Base-by-base conservation (phyloP, 2,797 vertebrate genomes). In the Perodicticus potto region DNA sequence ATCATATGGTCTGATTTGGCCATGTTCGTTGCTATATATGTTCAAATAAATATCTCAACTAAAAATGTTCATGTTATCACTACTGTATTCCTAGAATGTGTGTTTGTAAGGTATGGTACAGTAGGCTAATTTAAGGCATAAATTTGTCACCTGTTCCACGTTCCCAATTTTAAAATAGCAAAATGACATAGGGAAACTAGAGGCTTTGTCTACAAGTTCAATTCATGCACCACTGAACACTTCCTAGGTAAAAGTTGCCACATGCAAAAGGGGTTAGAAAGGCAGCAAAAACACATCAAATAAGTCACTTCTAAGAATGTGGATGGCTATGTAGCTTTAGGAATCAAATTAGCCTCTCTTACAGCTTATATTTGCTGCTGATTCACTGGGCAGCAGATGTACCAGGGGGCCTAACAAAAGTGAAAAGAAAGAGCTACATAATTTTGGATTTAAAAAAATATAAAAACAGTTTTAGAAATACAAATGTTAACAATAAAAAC, bases 41-140 rank as follows among this genome's bases (percentile, higher is more conserved):
- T 94, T 88, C 37, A 85, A 86, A 84, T 89, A 90, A 86, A 84
- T 73, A 27, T 73, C 20, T 89, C 59, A 67, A 45, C 29, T 94
- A 63, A 85, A 74, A 57, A 29, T 53, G 59, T 93, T 40, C n/a
- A 34, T 57, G 69, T 69, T 37, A 70, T 43, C 74, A 29, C 65
- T 85, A n/a, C 87, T 85, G 49, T 80, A 37, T 25, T 80, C 53
- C 20, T 45, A 70, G 32, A 27, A 59, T 78, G 11, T 91, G 40
- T 70, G 63, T 89, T 94, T 86, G 29, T 69, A 45, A 67, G 7
- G 0, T 65, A 3, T 67, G 4, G 9, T 76, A 72, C 84, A 74
- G 43, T 86, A 81, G 76, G 57, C 55, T 86, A 32, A 80, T 92
- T 93, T 84, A 86, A 61, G 82, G 10, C 49, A 88, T 23, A 82